Evolutionary conservation across 2,797 vertebrate species (phyloP), one percentile per base, ranked within the genome.

Genomic region (Ptychobarbus kaznakovi): DNA sequence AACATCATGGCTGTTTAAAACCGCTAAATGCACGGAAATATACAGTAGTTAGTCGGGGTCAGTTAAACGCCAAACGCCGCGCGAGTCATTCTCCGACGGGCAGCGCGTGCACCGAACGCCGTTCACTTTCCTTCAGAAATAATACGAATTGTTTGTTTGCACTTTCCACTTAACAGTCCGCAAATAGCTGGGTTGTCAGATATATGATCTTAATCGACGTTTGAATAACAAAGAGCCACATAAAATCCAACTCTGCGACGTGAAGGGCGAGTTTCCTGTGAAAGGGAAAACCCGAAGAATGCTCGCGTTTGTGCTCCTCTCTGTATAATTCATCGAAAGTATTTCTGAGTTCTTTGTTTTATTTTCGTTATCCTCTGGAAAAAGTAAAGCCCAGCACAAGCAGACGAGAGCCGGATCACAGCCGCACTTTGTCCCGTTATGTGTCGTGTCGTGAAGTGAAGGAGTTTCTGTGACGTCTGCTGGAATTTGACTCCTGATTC

Each of bases 401-500:
- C 35, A 15, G 58, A 65, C 42, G 51, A 46, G 53, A 82, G 38
- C 32, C n/a, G 68, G 85, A 76, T 70, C 25, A 63, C 15, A 51
- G 22, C 49, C 58, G 86, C 87, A 63, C 75, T 80, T 84, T 44
- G 80, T 40, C 69, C 82, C 87, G 78, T 90, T 90, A 85, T 87
- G 91, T 86, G 91, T 88, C 89, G 81, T 42, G 90, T 56, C 68
- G 89, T 44, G 56, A 83, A 90, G 32, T 32, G 32, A 32, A 32
- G 32, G 89, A 91, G 90, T 77, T 72, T 73, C 85, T 92, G 91
- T 91, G 92, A 93, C 93, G 93, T 94, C 89, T 91, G 89, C 88
- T 91, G 94, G 93, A 95, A 95, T 94, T 87, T 92, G 94, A 95
- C 92, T 94, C 94, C 61, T 84, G 80, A 85, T 80, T 68, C 78